Percentiles rank a stretch among this genome's conserved stretches.
Conservation (phyloP, 2,113 vertebrate genomes). For the Chauna torquata region DNA sequence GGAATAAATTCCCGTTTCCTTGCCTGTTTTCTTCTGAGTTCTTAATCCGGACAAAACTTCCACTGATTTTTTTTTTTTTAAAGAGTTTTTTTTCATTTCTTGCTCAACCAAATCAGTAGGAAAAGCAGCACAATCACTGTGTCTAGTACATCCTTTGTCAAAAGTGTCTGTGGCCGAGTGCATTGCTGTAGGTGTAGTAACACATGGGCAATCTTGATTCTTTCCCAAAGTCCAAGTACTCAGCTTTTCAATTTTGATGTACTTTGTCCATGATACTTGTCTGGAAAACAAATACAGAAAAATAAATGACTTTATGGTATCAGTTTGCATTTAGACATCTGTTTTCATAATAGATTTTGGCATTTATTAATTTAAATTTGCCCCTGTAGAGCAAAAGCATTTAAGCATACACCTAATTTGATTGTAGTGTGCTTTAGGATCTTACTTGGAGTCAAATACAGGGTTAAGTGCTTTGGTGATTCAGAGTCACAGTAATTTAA, state of each 20-base stretch:
- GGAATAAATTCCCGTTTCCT: neutral
- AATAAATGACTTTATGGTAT: neutral
- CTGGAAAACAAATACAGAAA: neutral
- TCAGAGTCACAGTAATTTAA: neutral
- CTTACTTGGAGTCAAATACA: neutral
- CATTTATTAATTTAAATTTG: neutral
- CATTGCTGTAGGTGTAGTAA: neutral
- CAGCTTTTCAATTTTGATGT: neutral
- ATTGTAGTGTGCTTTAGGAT: neutral
- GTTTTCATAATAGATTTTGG: neutral
- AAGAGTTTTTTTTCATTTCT: neutral
- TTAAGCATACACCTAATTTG: neutral
- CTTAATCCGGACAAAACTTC: neutral
- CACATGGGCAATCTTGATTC: neutral
- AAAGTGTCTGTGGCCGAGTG: neutral
- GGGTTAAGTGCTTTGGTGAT: neutral
- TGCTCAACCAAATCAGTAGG: neutral
- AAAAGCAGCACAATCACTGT: neutral
- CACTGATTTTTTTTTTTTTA: neutral
- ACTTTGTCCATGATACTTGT: neutral
- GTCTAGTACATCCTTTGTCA: neutral
- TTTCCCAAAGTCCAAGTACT: neutral
- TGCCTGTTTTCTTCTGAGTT: neutral
- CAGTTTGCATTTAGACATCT: neutral
- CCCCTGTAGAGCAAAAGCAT: neutral